Conservation (phyloP, 2,888 invertebrate genomes). For the Microctonus hyperodae region DNA sequence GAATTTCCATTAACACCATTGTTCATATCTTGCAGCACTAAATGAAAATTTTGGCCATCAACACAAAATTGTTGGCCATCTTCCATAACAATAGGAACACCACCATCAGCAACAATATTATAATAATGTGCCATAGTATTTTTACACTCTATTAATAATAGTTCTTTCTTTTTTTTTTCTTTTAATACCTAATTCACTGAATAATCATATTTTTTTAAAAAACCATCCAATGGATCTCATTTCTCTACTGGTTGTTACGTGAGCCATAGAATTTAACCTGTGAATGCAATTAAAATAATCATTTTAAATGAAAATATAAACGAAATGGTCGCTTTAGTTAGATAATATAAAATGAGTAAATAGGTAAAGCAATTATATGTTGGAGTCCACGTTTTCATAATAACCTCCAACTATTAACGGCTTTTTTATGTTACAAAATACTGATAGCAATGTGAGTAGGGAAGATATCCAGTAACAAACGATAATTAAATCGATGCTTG, state of each 20-base stretch:
- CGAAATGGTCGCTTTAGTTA: not conserved
- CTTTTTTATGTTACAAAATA: too few relatives aligned
- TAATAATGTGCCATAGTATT: conserved; percentile 59
- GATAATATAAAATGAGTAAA: not conserved
- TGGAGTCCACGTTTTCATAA: not conserved
- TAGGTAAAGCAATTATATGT: not conserved
- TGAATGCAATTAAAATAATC: not conserved
- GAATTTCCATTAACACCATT: conserved; percentile 53
- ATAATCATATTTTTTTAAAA: conserved; percentile 10
- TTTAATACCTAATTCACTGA: too few relatives aligned
- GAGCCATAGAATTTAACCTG: conserved; percentile 16
- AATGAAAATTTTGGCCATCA: conserved; percentile 57
- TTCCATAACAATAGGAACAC: conserved; percentile 56
- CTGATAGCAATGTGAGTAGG: not conserved
- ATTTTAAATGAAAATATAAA: not conserved
- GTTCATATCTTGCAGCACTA: conserved; percentile 56
- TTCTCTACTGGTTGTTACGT: not conserved
- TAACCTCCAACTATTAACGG: conserved; percentile 10
- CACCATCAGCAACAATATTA: conserved; percentile 57
- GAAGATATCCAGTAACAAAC: not conserved
- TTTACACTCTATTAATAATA: conserved; percentile 23
- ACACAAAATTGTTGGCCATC: conserved; percentile 54
- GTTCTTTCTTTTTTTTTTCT: conserved; percentile 9
- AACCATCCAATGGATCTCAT: conserved; percentile 8
- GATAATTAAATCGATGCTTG: not conserved